Base-by-base conservation (phyloP, 2,888 invertebrate species). In the Oasisia sp. region DNA sequence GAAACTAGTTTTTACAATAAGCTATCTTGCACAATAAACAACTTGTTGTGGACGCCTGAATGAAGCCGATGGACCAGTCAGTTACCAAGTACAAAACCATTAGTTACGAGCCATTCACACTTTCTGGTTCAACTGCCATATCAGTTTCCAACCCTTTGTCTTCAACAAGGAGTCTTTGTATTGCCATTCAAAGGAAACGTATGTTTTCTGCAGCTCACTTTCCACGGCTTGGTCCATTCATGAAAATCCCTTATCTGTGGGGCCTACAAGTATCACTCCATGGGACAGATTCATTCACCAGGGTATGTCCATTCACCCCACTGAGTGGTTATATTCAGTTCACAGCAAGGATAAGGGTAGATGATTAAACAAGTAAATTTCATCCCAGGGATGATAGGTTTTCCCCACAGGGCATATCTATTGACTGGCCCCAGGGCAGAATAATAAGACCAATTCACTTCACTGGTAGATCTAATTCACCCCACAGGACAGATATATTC, bases 101-200 rank as follows among this genome's bases (percentile, higher is more conserved):
- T 74, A 74, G 27, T 50, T 50, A 19, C n/a, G 4, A 2, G n/a
- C 27, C n/a, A 74, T 27, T 19, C 27, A 74, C 74, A 74, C 74
- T 74, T 74, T 74, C 74, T 74, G 74, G 74, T n/a, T 74, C 4
- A 74, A 74, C 27, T 74, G 27, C 74, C n/a, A 74, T 74, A 74
- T 74, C 74, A 74, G n/a, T 74, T 19, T 74, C 27, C 14, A 9
- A 19, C 27, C 1, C 74, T 74, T 19, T 74, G 74, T 74, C 74
- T 74, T 74, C n/a, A 74, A 74, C 74, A 74, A 74, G 74, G 19
- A 74, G 74, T 74, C 74, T 27, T 74, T 74, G 74, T 74, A n/a
- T 74, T 7, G 7, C 74, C 74, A 27, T 2, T 74, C 74, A 74
- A 74, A 74, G 74, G n/a, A 7, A 74, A n/a, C 74, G 7, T 74